Base-by-base conservation (phyloP, 2,888 invertebrate species). In the Orthosia gracilis region DNA sequence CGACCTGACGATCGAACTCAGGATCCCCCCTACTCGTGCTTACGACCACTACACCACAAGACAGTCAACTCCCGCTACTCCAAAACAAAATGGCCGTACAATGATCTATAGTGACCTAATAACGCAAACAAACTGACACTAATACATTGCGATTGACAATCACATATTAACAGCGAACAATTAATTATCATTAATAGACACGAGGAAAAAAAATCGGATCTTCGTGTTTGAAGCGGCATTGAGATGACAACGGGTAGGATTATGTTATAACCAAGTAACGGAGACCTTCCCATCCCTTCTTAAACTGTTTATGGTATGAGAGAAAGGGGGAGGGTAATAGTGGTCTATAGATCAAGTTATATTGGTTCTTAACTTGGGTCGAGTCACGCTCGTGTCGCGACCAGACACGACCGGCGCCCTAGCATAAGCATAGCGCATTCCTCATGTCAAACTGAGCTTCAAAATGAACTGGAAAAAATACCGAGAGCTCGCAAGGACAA, bases 171-270 rank as follows among this genome's bases (percentile, higher is more conserved):
- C 92, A 91, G 88, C 90, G 87, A 88, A 92, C 94, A 94, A 95
- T 95, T 95, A 95, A 94, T 95, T 93, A 94, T 94, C 92, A 94
- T 94, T 95, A 94, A 91, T 87, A 92, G 88, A 92, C 89, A 89
- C 84, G 90, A 64, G 63, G 73, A 87, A 92, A 94, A 95, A 94
- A 93, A 92, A 92, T 91, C 87, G 91, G 92, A 94, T 94, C 90
- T 89, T 95, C 96, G 96, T 96, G 96, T 89, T 90, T 90, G 88
- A 93, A 91, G 91, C 93, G 95, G 95, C 96, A 96, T 96, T 96
- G 96, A 96, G 95, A 95, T 91, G 95, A 96, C 96, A 96, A 93
- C 93, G 89, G 90, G 88, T 92, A 90, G 94, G 92, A 95, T 95
- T 94, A 93, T 91, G 89, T 89, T 88, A 87, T 91, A 90, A 89